These are phyloP conservation scores for Garrulus glandarius DNA, from an alignment of 2,797 vertebrate genomes.

Conservation along the genomic window DNA sequence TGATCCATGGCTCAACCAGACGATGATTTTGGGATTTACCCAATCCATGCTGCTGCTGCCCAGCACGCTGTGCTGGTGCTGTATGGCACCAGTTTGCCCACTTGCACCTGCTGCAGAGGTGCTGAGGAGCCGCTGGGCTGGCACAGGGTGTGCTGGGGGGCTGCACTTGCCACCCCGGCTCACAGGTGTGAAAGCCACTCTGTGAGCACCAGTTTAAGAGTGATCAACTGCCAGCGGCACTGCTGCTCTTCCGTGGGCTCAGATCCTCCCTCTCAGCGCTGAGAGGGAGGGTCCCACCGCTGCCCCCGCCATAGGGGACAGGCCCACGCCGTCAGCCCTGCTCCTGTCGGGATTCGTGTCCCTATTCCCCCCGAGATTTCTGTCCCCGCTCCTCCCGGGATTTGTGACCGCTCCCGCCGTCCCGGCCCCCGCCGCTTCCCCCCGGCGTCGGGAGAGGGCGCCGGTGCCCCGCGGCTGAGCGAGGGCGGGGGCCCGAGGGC, in stretches of 20 bases:
- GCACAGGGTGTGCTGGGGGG: neutral
- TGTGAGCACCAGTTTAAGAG: fast-evolving
- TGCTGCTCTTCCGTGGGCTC: neutral
- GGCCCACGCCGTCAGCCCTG: neutral
- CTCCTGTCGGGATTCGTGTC: neutral
- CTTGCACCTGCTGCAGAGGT: neutral
- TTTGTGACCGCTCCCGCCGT: neutral
- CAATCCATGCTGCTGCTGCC: neutral
- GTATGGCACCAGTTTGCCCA: fast-evolving
- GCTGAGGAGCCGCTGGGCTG: neutral
- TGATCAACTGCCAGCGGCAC: fast-evolving
- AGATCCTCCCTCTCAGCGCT: neutral
- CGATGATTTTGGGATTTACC: neutral
- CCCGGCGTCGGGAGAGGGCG: neutral
- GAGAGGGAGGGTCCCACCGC: neutral
- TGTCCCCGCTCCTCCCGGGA: too few species aligned
- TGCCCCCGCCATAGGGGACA: neutral
- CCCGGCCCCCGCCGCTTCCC: neutral
- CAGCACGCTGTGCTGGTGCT: fast-evolving
- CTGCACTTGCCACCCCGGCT: neutral
- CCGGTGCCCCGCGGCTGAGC: neutral
- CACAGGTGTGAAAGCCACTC: neutral
- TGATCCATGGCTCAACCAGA: fast-evolving
- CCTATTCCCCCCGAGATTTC: fast-evolving
- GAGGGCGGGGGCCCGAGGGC: neutral